Evolutionary conservation across 2,797 vertebrate genomes (phyloP).

Genomic region (Poecilia velifera): DNA sequence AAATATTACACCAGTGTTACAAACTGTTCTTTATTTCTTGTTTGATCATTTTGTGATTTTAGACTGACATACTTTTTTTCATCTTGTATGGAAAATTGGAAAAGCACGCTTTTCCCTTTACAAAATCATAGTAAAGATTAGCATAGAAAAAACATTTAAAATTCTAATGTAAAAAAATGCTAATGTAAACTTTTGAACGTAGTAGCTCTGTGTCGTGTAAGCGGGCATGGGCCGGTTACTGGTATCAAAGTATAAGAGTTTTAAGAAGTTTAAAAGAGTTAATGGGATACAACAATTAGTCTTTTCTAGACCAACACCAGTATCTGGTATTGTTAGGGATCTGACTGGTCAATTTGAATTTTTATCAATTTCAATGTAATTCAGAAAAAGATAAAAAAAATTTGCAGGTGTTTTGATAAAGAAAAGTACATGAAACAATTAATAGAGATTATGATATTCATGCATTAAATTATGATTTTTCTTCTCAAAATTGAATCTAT

Average conservation of each 20-base stretch:
- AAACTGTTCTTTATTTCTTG: background rate
- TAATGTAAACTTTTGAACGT: background rate
- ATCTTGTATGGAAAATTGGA: background rate
- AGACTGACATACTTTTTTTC: background rate
- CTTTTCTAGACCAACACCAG: background rate
- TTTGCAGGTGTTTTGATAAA: background rate
- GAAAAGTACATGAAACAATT: background rate
- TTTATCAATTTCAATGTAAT: background rate
- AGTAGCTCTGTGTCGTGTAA: background rate
- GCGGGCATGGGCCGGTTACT: background rate
- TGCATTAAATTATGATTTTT: background rate
- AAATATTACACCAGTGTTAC: background rate
- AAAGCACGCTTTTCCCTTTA: background rate
- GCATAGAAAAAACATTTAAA: background rate
- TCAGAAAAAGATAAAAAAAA: background rate
- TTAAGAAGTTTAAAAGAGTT: background rate
- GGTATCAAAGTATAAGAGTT: background rate
- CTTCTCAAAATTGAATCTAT: background rate
- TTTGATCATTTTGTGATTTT: background rate
- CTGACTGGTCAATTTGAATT: background rate
- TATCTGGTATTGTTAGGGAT: background rate
- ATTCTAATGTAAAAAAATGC: background rate
- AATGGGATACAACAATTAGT: background rate
- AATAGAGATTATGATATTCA: background rate
- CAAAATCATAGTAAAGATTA: background rate